Base-by-base conservation (phyloP, 2,113 vertebrate species). In the Python bivittatus region DNA sequence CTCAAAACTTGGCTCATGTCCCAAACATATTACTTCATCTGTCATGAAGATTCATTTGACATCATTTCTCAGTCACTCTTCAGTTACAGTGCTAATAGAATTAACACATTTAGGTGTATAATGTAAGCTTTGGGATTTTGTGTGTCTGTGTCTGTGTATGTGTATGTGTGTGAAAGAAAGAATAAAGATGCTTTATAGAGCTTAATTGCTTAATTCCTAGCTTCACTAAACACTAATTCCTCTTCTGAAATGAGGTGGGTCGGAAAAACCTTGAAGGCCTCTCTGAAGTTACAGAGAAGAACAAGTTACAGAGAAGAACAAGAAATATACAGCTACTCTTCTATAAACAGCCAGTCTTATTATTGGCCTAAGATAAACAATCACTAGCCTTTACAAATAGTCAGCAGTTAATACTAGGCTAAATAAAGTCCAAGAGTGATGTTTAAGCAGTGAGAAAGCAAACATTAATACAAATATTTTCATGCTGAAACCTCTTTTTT, bases 371-470 rank as follows among this genome's bases (percentile, higher is more conserved):
- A 94, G 91, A 93, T 96, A 97, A 97, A 96, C 95, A 96, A 92
- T 91, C 96, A 93, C 96, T 97, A 97, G 96, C 96, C 94, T 97
- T 20, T 94, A 94, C 96, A 96, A 97, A 96, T 96, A 96, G 38
- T 52, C 92, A 94, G 91, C 94, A 94, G 93, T 95, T 84, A 93
- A 95, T 91, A 90, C 92, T 84, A 53, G 86, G 84, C 94, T 96
- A 95, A 94, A 89, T 23, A 93, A 96, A 96, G 90, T 90, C 84
- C 90, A 22, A 0, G 85, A 94, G 94, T 44, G 27, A 91, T 91
- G 91, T 93, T 95, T 89, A 92, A 96, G 25, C 89, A 94, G 92
- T 61, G 54, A 96, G 93, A 95, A 95, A 94, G 94, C 92, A 95
- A 92, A 93, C 0, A 0, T 92, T 88, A 90, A 93, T 96, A 93